A percentile compares a stretch with the other conserved stretches of the same genome.
phyloP scores from a whole-genome alignment of 2,113 vertebrate species.

The Heterotilapia buettikoferi region DNA sequence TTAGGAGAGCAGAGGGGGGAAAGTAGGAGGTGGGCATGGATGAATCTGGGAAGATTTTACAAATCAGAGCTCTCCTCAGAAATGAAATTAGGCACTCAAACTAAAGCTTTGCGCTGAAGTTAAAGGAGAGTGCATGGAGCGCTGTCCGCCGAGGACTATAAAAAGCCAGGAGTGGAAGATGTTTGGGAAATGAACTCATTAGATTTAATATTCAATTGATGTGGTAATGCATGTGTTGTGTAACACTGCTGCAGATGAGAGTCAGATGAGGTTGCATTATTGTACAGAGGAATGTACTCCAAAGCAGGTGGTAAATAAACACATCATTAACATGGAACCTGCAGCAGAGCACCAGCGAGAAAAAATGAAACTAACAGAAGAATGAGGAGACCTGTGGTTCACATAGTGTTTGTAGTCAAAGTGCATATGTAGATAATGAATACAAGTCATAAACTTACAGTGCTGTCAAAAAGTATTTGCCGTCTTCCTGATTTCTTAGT shows the following conservation, averaged over 20 bases:
- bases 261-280: not conserved
- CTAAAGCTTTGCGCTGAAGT: not conserved
- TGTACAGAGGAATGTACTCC: not conserved
- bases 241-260: not conserved
- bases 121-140: not conserved
- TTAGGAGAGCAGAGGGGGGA: not conserved
- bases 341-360: not conserved
- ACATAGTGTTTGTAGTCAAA: not conserved
- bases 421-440: not conserved
- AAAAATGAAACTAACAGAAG: not conserved
- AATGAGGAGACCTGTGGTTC: not conserved
- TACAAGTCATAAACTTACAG: not conserved
- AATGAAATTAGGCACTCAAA: not conserved
- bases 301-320: not conserved
- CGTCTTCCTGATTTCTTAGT: not conserved
- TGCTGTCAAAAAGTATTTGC: not conserved
- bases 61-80: not conserved
- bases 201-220: not conserved
- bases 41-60: not conserved
- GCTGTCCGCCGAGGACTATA: not conserved
- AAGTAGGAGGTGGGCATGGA: not conserved
- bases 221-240: not conserved
- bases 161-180: not conserved
- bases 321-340: not conserved
- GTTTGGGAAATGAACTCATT: not conserved